phyloP scores from a whole-genome alignment of 2,797 vertebrate genomes.

The Cuniculus paca region DNA sequence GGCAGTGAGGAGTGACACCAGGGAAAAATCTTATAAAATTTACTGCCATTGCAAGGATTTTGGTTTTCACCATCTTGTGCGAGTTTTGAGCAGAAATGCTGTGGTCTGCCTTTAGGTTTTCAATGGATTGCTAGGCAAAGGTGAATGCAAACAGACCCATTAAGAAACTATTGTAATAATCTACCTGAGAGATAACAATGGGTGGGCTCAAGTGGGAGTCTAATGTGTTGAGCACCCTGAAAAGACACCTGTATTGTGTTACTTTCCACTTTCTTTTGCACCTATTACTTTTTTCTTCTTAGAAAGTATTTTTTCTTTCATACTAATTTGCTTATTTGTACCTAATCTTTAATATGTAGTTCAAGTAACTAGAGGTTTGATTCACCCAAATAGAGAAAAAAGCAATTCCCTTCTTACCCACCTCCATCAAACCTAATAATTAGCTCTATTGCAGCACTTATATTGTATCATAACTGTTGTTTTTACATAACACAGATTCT shows the following conservation, averaged over 20 bases:
- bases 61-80: background rate
- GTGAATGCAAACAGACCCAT: background rate
- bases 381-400: background rate
- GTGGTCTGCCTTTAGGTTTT: background rate
- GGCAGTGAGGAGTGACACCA: background rate
- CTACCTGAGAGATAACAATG: background rate
- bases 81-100: background rate
- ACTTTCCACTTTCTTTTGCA: background rate
- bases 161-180: background rate
- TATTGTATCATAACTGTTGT: background rate
- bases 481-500: background rate
- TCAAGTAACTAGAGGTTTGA: background rate
- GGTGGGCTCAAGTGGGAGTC: background rate
- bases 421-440: background rate
- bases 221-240: background rate
- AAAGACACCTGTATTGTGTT: background rate
- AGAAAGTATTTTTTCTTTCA: background rate
- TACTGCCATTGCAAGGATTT: background rate
- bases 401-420: background rate
- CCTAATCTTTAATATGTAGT: background rate
- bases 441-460: background rate
- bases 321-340: background rate
- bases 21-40: background rate
- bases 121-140: background rate
- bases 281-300: background rate